Percentiles rank a stretch among this genome's conserved stretches.
Conservation (phyloP, 2,797 vertebrate genomes). For the Neosalanx taihuensis region DNA sequence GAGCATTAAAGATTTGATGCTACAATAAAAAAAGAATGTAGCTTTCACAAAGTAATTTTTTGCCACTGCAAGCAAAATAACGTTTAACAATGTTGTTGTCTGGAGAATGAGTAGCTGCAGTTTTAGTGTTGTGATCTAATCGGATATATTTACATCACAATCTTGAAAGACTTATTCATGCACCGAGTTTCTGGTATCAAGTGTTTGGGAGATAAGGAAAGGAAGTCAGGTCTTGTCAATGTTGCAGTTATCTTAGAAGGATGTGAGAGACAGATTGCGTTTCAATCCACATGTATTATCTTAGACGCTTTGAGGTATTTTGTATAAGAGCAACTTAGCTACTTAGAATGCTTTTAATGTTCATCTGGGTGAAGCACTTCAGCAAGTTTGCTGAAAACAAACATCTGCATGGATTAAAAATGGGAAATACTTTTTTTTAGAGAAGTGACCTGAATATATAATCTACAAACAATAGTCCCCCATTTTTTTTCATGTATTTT, state of each 20-base stretch:
- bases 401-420: constrained; percentile 79
- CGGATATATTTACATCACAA: constrained; percentile 79
- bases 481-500: constrained; percentile 69
- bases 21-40: background rate
- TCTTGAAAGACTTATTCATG: constrained; percentile 77
- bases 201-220: constrained; percentile 76
- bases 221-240: constrained; percentile 81
- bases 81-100: constrained; percentile 65
- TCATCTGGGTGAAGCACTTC: constrained; percentile 75
- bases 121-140: constrained; percentile 75
- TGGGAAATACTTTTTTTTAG: constrained; percentile 69
- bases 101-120: constrained; percentile 60
- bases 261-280: constrained; percentile 80
- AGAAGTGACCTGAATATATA: constrained; percentile 80
- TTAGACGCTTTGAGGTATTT: constrained; percentile 79
- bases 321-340: constrained; percentile 77
- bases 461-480: constrained; percentile 78
- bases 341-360: constrained; percentile 80
- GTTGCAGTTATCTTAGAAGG: constrained; percentile 76
- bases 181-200: constrained; percentile 74
- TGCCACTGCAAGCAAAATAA: constrained; percentile 63
- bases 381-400: constrained; percentile 77
- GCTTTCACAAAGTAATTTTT: constrained; percentile 42
- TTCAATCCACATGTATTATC: constrained; percentile 84
- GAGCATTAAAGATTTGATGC: constrained; percentile 6